Conservation (phyloP, 1,140 invertebrate species). For the Lepidurus apus region DNA sequence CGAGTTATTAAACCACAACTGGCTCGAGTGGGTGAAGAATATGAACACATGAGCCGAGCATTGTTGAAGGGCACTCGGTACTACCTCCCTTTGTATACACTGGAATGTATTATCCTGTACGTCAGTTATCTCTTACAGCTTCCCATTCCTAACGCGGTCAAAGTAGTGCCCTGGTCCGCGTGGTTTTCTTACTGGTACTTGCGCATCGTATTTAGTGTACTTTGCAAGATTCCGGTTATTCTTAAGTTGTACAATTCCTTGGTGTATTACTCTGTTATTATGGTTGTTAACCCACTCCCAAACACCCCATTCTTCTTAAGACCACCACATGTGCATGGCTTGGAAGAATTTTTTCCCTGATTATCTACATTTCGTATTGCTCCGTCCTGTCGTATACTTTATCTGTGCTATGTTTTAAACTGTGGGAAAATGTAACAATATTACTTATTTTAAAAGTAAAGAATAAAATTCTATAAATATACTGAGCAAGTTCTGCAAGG, state of each 20-base stretch:
- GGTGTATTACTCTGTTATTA: background rate
- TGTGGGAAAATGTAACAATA: no score
- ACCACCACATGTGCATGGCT: background rate
- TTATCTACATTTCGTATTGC: background rate
- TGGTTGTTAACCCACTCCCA: conserved; percentile 17
- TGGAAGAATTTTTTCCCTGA: conserved; percentile 22
- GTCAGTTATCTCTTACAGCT: background rate
- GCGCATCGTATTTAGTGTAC: conserved; percentile 1
- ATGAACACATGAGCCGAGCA: conserved; percentile 33
- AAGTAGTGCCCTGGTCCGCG: background rate
- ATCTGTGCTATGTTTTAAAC: no score
- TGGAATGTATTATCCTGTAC: conserved; percentile 27
- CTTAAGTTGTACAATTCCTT: background rate
- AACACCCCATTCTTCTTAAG: background rate
- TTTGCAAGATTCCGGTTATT: background rate
- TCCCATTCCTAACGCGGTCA: background rate
- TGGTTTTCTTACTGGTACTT: background rate
- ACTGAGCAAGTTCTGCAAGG: background rate
- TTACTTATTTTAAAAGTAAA: no score
- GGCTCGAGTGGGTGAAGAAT: conserved; percentile 20
- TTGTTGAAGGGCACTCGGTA: conserved; percentile 28
- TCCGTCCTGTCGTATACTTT: background rate
- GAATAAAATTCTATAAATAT: background rate
- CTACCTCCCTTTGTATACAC: conserved; percentile 26
- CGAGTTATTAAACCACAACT: conserved; percentile 28